Conservation (phyloP, 2,113 vertebrate species). For the Crotalus tigris region DNA sequence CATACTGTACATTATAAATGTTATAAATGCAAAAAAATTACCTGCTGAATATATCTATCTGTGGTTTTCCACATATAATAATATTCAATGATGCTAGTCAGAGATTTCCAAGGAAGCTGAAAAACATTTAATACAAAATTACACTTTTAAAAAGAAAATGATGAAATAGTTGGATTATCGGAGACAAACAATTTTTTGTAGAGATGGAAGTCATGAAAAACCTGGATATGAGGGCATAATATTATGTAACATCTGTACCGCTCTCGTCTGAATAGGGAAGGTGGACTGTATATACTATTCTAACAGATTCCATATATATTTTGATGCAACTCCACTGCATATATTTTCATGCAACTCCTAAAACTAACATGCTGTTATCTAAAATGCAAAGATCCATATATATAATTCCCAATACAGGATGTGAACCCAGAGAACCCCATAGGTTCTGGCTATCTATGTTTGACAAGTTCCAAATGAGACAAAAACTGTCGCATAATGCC, state of each 20-base stretch:
- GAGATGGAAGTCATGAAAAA: background rate
- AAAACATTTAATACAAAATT: constrained; percentile 51
- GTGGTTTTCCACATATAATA: constrained; percentile 99
- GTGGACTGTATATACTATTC: background rate
- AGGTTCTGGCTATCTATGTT: background rate
- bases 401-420: background rate
- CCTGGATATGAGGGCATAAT: background rate
- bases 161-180: background rate
- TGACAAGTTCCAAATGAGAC: background rate
- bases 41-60: constrained; percentile 98
- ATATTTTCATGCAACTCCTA: background rate
- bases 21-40: constrained; percentile 42
- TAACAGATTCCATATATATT: background rate
- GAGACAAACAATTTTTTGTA: background rate
- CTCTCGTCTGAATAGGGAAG: background rate
- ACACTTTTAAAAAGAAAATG: background rate
- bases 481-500: background rate
- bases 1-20: background rate
- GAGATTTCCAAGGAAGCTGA: constrained; percentile 95
- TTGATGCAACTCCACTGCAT: background rate
- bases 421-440: background rate
- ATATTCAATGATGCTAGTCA: constrained; percentile 98
- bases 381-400: background rate
- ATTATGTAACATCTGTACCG: background rate
- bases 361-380: background rate